Evolutionary conservation across 2,113 vertebrate genomes (phyloP), one percentile per base, ranked within the genome.

Genomic region (Neolamprologus brichardi): DNA sequence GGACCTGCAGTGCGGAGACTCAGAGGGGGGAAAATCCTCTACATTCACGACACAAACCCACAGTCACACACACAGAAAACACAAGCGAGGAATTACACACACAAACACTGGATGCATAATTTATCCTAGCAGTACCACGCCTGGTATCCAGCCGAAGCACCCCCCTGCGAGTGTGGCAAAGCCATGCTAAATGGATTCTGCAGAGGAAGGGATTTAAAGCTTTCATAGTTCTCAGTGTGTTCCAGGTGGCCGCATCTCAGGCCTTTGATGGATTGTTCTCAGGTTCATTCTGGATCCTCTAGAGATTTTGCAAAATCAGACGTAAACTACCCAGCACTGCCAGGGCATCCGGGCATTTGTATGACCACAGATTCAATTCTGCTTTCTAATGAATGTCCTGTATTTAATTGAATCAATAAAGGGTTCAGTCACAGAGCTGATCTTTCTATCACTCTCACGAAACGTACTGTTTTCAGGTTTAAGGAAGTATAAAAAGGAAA

Each of bases 111-210:
- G 89, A 84, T 89, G 92, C 91, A 90, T 89, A 89, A 90, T 91
- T 88, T 84, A 92, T 86, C 89, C 88, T 20, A 46, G 81, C 79
- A 86, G 82, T 89, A 70, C 85, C 86, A 87, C 30, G 84, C 90
- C 90, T 86, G 78, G 83, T 88, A 84, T 90, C 93, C 88, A 91
- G 89, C 44, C 84, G 79, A 32, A 62, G 82, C 90, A 84, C 84
- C 93, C 94, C 93, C 93, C 79, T 34, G 82, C 64, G 84, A 94
- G 92, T 94, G 92, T 93, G 92, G 91, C 91, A 94, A 92, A 95
- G 86, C 93, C 95, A 93, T 95, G 93, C 81, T 94, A 96, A 96
- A 95, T 94, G 93, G 92, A 96, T 96, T 96, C 85, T 83, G 86
- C 88, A 88, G 91, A 95, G 94, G 94, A 94, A 94, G 93, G 91